These are phyloP conservation scores for Pyralis farinalis DNA, from an alignment of 2,888 invertebrate species.

Conservation along the genomic window DNA sequence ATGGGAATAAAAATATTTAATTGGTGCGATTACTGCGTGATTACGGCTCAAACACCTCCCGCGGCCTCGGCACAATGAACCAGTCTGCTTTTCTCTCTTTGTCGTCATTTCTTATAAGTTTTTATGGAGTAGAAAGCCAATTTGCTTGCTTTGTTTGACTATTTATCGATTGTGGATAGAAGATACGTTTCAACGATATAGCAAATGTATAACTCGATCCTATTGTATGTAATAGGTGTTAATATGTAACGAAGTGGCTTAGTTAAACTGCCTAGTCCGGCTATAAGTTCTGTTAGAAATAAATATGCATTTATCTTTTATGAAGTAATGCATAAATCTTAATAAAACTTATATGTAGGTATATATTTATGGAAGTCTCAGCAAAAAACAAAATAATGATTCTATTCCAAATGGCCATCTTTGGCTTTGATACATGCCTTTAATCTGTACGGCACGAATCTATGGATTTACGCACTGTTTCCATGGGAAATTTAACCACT, in stretches of 20 bases:
- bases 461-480: too few species aligned
- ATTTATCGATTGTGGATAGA: constrained; percentile 3
- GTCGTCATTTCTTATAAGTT: constrained; percentile 19
- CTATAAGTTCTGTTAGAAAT: too few species aligned
- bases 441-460: too few species aligned
- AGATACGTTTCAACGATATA: background rate
- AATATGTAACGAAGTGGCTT: background rate
- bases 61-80: constrained; percentile 34
- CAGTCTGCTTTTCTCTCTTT: constrained; percentile 25
- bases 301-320: too few species aligned
- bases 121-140: constrained; percentile 16
- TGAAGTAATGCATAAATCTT: too few species aligned
- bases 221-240: background rate
- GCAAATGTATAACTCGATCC: background rate
- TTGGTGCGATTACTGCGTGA: constrained; percentile 70
- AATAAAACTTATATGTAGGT: too few species aligned
- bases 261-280: too few species aligned
- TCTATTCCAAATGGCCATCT: too few species aligned
- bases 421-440: too few species aligned
- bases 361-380: too few species aligned
- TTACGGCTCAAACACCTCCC: constrained; percentile 71
- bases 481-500: too few species aligned
- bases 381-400: too few species aligned
- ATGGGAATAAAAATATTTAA: constrained; percentile 75
- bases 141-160: constrained; percentile 16